Evolutionary conservation across 1,140 invertebrate species (phyloP).

Genomic region (Pentalonia nigronervosa): DNA sequence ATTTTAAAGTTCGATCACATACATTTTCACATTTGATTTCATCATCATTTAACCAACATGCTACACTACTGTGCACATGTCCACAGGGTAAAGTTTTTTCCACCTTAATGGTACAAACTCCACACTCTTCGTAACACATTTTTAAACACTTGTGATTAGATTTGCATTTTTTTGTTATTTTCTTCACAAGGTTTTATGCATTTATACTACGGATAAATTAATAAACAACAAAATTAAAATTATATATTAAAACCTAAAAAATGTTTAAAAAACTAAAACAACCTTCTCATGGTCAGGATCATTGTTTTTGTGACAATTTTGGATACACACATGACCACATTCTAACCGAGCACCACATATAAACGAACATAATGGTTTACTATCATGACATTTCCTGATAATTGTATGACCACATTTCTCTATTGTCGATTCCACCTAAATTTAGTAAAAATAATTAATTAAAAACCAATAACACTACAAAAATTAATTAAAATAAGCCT

Average conservation of each 20-base stretch:
- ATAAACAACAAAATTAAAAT: not conserved
- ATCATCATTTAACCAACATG: too few species aligned
- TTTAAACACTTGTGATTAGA: too few species aligned
- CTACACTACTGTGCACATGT: too few species aligned
- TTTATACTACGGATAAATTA: constrained; percentile 8
- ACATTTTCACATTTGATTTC: too few species aligned
- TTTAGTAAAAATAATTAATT: not conserved
- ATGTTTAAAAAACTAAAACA: not conserved
- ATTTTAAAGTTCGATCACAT: too few species aligned
- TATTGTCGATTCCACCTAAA: constrained; percentile 31
- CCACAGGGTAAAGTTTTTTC: too few species aligned
- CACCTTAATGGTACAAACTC: too few species aligned
- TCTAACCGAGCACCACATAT: constrained; percentile 56
- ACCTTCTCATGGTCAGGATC: constrained; percentile 60
- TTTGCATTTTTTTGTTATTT: constrained; percentile 64
- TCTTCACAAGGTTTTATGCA: constrained; percentile 63
- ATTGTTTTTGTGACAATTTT: constrained; percentile 59
- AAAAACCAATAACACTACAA: too few species aligned
- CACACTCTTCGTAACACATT: too few species aligned
- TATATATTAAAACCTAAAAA: not conserved
- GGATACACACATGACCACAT: constrained; percentile 61
- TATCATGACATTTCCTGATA: constrained; percentile 55
- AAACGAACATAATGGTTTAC: constrained; percentile 27
- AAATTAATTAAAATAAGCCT: too few species aligned
- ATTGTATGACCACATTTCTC: constrained; percentile 66